Evolutionary conservation across 2,888 invertebrate genomes (phyloP), one percentile per base, ranked within the genome.

Genomic region (Drosophila subsilvestris): DNA sequence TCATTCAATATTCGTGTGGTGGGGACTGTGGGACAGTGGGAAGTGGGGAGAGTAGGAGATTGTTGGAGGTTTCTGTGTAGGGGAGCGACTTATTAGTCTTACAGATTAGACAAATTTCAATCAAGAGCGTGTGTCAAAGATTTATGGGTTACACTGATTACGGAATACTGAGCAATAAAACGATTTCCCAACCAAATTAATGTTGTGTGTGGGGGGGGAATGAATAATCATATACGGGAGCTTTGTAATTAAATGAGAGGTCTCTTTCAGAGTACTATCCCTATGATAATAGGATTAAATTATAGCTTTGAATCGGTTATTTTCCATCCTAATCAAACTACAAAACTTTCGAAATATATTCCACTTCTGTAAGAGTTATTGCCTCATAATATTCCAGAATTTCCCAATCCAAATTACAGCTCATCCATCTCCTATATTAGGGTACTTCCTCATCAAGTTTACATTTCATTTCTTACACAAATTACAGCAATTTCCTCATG

Each of bases 31-130:
- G 14, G 37, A 12, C 20, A 12, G 32, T 10, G 29, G n/a, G n/a
- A n/a, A n/a, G 20, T 3, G 2, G 2, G 20, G 22, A 0, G 22
- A 22, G 22, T 32, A 9, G 12, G 32, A 25, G 32, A 32, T 12
- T 32, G 12, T 3, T 12, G 12, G 12, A 12, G 12, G 4, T 37
- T 37, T 6, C 12, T 14, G 14, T 37, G 37, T 37, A 9, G 14
- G 32, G 32, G 22, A 25, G 49, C 14, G n/a, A 14, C 65, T 10
- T 18, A 54, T 65, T 65, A 43, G 53, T 43, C 48, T 25, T 3
- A 10, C 25, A 20, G 25, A 66, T 66, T 49, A 67, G 43, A 56
- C 67, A 43, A 55, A 66, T 49, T 56, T 66, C 56, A 67, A 67
- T 66, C 42, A 67, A 55, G 43, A n/a, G 20, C 65, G 32, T 22